Evolutionary conservation across 1,140 invertebrate species (phyloP).

Genomic region (Diachasma alloeum): DNA sequence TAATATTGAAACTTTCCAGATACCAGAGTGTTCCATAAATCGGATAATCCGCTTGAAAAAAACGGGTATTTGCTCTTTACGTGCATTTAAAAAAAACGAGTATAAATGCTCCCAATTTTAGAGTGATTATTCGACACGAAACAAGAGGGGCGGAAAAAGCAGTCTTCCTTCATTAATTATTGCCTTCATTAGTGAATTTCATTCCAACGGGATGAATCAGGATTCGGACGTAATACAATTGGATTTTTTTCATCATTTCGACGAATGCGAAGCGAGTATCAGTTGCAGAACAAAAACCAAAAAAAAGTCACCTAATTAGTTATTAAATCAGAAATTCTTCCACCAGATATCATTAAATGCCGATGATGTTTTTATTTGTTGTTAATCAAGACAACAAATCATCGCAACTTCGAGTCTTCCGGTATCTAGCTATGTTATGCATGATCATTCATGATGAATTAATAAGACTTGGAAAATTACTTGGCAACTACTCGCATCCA

Average conservation of each 20-base stretch:
- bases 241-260: background rate
- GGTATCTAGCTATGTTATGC: background rate
- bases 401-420: slow-evolving; percentile 13
- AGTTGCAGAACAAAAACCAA: background rate
- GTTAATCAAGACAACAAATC: background rate
- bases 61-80: background rate
- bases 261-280: background rate
- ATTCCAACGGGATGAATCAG: background rate
- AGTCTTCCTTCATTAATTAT: background rate
- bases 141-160: background rate
- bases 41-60: background rate
- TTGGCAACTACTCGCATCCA: background rate
- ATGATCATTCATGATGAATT: slow-evolving; percentile 3
- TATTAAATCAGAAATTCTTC: background rate
- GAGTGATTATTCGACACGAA: background rate
- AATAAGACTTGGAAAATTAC: slow-evolving; percentile 5
- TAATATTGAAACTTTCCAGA: background rate
- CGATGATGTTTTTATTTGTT: background rate
- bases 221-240: background rate
- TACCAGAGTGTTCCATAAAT: background rate
- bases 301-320: background rate
- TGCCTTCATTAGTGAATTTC: background rate
- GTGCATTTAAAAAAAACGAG: background rate
- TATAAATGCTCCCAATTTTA: background rate
- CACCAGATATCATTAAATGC: background rate